A percentile compares a stretch with the other conserved stretches of the same genome.
Conservation (phyloP, 1,140 invertebrate species). For the Pomacea maculata region DNA sequence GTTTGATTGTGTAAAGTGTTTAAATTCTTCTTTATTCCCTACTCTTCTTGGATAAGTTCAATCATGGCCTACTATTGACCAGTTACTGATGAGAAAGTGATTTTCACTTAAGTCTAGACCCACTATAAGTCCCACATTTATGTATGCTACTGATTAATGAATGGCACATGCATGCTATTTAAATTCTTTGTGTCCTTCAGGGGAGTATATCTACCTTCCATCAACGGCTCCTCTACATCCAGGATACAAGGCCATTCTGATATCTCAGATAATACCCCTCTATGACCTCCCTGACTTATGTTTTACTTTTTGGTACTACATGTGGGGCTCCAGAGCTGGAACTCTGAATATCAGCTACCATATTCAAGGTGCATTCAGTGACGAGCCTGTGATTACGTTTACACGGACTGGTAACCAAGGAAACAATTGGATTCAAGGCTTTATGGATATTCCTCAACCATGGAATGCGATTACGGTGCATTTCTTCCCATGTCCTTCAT, state of each 20-base stretch:
- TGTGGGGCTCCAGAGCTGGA: constrained; percentile 71
- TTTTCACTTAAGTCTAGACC: too few relatives aligned
- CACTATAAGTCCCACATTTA: too few relatives aligned
- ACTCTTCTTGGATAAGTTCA: too few relatives aligned
- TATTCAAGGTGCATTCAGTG: too few relatives aligned
- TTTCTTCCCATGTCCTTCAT: too few relatives aligned
- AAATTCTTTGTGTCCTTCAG: constrained; percentile 29
- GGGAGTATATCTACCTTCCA: constrained; percentile 54
- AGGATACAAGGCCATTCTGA: constrained; percentile 43
- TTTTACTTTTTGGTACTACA: constrained; percentile 75
- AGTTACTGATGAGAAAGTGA: too few relatives aligned
- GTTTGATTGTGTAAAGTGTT: background rate
- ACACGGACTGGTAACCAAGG: constrained; percentile 33
- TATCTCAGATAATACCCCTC: constrained; percentile 39
- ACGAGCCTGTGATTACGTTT: too few relatives aligned
- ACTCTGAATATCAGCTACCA: constrained; percentile 32
- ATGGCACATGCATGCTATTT: too few relatives aligned
- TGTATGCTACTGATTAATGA: too few relatives aligned
- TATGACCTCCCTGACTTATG: constrained; percentile 35
- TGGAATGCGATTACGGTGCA: background rate
- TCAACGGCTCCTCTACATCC: constrained; percentile 27
- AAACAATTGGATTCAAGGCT: constrained; percentile 36
- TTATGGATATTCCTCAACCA: constrained; percentile 20
- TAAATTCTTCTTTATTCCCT: too few relatives aligned
- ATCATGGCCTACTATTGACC: too few relatives aligned